phyloP scores from a whole-genome alignment of 2,888 invertebrate genomes.

The Dryobotodes eremita region DNA sequence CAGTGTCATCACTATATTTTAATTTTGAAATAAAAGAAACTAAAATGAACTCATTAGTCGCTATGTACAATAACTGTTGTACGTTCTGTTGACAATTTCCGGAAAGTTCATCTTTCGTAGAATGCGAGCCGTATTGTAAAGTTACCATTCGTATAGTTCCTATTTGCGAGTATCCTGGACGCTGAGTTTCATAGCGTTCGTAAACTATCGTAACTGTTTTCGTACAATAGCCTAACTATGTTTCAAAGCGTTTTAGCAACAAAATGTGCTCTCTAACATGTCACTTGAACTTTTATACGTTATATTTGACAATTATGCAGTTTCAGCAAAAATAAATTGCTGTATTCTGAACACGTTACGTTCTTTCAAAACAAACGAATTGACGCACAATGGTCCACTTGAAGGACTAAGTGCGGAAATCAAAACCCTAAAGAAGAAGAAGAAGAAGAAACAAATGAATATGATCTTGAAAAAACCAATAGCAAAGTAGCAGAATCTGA shows the following conservation, averaged over 20 bases:
- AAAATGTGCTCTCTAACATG: constrained; percentile 42
- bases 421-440: no score
- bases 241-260: constrained; percentile 57
- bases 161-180: constrained; percentile 41
- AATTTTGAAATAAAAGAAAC: neutral
- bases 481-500: no score
- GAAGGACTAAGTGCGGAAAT: no score
- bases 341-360: neutral
- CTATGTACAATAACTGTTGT: neutral
- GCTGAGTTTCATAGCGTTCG: constrained; percentile 46
- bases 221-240: constrained; percentile 56
- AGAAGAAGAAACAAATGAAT: neutral
- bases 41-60: neutral
- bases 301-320: neutral
- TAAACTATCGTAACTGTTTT: constrained; percentile 60
- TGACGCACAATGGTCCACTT: no score
- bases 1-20: no score
- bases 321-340: neutral
- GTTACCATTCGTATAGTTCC: constrained; percentile 14
- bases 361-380: neutral
- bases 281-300: constrained; percentile 1
- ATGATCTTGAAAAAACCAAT: neutral
- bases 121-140: constrained; percentile 16
- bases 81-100: constrained; percentile 7
- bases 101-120: constrained; percentile 26